These are phyloP conservation scores for Troides oblongomaculatus DNA, from an alignment of 2,888 invertebrate species.

Conservation along the genomic window DNA sequence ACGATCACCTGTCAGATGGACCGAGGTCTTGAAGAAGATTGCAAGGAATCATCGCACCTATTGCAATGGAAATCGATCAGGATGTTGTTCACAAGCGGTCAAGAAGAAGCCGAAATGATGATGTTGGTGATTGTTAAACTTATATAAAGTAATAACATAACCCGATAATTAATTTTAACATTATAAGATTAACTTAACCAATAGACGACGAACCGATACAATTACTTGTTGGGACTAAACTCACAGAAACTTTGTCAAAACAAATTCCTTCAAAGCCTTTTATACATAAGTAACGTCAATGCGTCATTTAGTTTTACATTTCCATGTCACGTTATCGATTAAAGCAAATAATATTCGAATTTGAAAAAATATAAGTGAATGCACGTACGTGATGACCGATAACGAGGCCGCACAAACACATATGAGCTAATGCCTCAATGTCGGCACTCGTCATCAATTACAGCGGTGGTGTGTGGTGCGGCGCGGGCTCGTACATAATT, in stretches of 20 bases:
- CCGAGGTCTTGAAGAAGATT: no score
- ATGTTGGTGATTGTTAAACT: no score
- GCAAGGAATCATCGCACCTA: no score
- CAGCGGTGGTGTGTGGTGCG: constrained; percentile 30
- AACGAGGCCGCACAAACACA: constrained; percentile 60
- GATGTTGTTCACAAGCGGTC: no score
- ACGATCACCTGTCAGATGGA: no score
- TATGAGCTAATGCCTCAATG: constrained; percentile 67
- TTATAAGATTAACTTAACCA: background rate
- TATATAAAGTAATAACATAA: background rate
- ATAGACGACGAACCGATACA: background rate
- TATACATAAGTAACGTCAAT: constrained; percentile 1
- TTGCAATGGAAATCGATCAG: no score
- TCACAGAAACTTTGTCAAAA: background rate
- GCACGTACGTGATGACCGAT: constrained; percentile 74
- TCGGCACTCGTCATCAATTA: constrained; percentile 45
- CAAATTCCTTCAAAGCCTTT: constrained; percentile 2
- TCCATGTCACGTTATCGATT: constrained; percentile 35
- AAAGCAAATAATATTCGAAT: constrained; percentile 59
- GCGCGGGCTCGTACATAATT: constrained; percentile 46
- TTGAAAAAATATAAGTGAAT: constrained; percentile 59
- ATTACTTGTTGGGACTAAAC: background rate
- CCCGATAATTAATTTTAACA: background rate
- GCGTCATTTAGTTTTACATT: constrained; percentile 25
- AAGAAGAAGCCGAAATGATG: no score